Evolutionary conservation across 2,888 invertebrate genomes (phyloP).

Genomic region (Platypus cylindrus): DNA sequence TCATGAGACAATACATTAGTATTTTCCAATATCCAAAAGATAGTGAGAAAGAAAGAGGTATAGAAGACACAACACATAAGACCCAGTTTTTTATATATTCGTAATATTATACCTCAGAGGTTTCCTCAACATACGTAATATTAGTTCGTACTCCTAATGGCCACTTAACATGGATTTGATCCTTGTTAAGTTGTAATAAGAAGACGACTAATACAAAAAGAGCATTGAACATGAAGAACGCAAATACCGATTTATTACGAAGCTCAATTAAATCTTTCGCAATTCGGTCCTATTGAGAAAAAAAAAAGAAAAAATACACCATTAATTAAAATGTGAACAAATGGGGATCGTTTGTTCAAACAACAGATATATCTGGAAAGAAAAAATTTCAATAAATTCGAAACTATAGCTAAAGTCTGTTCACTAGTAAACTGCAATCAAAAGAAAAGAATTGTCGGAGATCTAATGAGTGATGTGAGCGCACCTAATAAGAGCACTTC

Average conservation of each 20-base stretch:
- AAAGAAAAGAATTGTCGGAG: too few species aligned
- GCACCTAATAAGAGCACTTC: too few species aligned
- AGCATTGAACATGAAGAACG: conserved; percentile 99
- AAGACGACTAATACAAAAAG: conserved; percentile 98
- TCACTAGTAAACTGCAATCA: too few species aligned
- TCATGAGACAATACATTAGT: conserved; percentile 24
- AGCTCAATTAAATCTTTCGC: conserved; percentile 86
- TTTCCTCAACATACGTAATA: conserved; percentile 86
- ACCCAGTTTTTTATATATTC: too few species aligned
- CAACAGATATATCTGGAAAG: too few species aligned
- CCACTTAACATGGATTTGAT: conserved; percentile 95
- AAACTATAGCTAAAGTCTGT: too few species aligned
- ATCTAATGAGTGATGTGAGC: too few species aligned
- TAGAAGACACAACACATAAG: conserved; percentile 18
- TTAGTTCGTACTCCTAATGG: conserved; percentile 91
- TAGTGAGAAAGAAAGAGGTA: too few species aligned
- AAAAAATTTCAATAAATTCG: too few species aligned
- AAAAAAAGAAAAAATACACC: conserved; percentile 21
- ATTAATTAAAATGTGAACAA: conserved; percentile 36
- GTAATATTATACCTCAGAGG: conserved; percentile 73
- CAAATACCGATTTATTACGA: conserved; percentile 93
- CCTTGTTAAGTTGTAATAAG: conserved; percentile 97
- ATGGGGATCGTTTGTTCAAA: too few species aligned
- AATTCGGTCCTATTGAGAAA: conserved; percentile 59
- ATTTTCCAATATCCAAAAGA: conserved; percentile 30